Conservation (phyloP, 2,888 invertebrate species). For the Cerceris ruficornis region DNA sequence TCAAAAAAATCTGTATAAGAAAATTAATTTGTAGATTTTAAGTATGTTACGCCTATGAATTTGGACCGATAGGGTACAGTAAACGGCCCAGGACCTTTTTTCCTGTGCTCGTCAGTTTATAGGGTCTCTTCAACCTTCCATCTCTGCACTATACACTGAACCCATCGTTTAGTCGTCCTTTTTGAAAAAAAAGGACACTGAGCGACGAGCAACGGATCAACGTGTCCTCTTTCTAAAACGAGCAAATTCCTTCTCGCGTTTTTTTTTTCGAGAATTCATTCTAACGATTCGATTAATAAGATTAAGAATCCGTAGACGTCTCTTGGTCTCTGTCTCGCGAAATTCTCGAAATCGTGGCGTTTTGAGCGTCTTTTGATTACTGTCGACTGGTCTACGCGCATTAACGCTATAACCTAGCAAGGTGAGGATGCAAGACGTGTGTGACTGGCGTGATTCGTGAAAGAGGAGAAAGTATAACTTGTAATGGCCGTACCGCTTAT, state of each 20-base stretch:
- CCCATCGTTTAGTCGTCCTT: slow-evolving; percentile 14
- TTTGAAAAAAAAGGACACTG: neutral
- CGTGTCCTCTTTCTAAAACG: neutral
- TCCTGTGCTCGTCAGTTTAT: no score
- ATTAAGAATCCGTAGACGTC: slow-evolving; percentile 31
- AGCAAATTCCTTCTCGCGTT: slow-evolving; percentile 1
- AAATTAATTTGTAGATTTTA: no score
- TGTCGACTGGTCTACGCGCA: slow-evolving; percentile 47
- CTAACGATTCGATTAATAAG: slow-evolving; percentile 17
- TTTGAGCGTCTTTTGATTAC: slow-evolving; percentile 9
- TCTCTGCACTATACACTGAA: slow-evolving; percentile 18
- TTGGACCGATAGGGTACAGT: no score
- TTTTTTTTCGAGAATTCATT: neutral
- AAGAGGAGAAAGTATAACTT: slow-evolving; percentile 72
- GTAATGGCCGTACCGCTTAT: slow-evolving; percentile 81
- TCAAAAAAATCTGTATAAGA: no score
- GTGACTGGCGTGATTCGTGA: slow-evolving; percentile 68
- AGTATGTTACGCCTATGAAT: no score
- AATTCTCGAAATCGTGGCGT: slow-evolving; percentile 4
- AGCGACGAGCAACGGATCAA: neutral
- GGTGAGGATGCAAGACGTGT: slow-evolving; percentile 62
- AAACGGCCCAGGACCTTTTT: no score
- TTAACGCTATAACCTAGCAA: slow-evolving; percentile 61
- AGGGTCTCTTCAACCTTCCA: slow-evolving; percentile 28
- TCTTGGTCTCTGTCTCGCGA: slow-evolving; percentile 17